Evolutionary conservation across 1,140 invertebrate genomes (phyloP), one percentile per base, ranked within the genome.

Genomic region (Xylocopa sonorina): DNA sequence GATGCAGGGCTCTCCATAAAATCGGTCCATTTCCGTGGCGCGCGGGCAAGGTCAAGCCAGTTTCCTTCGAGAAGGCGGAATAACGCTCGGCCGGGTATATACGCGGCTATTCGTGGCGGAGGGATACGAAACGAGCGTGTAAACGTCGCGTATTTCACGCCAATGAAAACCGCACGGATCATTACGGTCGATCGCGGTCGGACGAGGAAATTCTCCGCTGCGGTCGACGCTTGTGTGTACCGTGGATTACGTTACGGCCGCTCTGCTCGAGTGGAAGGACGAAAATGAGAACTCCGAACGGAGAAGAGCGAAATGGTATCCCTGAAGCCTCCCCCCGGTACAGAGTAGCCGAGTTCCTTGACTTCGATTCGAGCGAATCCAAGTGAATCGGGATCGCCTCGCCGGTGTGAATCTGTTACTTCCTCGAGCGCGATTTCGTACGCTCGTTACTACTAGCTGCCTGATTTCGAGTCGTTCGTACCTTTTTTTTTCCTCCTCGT

Each of bases 121-220:
- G 46, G n/a, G 71, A 71, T 78, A 68, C 72, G 83, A 77, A 80
- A 85, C 84, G 74, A 83, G 86, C 82, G 83, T 75, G 76, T 87
- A 88, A 88, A 85, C 84, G 84, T 89, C 87, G 84, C 80, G 76
- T 88, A 88, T 87, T 88, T 88, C 87, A 88, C 87, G 80, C 84
- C 82, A 78, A 83, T 84, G 86, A 81, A 88, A 88, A 84, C 84
- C 87, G 82, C 82, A 82, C 66, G 83, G 82, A 88, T 88, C 83
- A 84, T 88, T 88, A 89, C 88, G 78, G 62, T 32, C 82, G 77
- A 87, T 87, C 85, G 83, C 77, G 66, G 53, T 55, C 62, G 51
- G 66, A 80, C 82, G 84, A 86, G 83, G 67, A 85, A 89, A 89
- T 84, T 86, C 67, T 75, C 58, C 41, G 58, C 64, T 84, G 83